Evolutionary conservation across 2,888 invertebrate species (phyloP).

Genomic region (Cataglyphis cursor): DNA sequence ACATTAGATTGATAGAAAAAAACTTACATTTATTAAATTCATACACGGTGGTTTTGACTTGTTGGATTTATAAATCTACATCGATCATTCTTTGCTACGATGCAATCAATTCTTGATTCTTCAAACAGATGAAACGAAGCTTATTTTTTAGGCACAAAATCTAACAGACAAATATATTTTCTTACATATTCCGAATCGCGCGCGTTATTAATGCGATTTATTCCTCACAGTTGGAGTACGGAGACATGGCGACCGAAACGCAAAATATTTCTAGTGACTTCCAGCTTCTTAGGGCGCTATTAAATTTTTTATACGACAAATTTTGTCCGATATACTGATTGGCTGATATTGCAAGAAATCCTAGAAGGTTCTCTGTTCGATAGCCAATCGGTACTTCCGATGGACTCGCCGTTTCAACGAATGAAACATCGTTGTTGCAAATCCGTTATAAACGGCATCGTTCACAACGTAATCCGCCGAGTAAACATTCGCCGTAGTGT

Average conservation of each 20-base stretch:
- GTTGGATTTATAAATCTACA: no score
- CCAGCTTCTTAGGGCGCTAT: background rate
- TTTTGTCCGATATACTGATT: background rate
- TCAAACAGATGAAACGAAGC: no score
- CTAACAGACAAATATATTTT: no score
- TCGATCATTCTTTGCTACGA: no score
- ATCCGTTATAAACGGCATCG: background rate
- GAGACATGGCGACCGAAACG: background rate
- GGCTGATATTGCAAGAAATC: background rate
- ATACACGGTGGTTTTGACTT: no score
- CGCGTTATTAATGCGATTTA: background rate
- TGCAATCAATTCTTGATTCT: no score
- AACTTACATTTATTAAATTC: background rate
- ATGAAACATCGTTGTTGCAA: background rate
- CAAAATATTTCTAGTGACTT: background rate
- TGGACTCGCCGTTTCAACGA: background rate
- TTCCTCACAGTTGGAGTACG: background rate
- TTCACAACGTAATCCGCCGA: conserved; percentile 16
- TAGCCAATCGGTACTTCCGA: background rate
- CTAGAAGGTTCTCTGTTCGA: background rate
- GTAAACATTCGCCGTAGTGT: conserved; percentile 43
- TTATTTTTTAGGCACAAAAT: no score
- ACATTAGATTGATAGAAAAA: background rate
- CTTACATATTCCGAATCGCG: background rate
- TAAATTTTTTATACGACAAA: background rate